These are phyloP conservation scores for Trachelus stipa DNA, from an alignment of 2,888 invertebrate genomes.

Conservation along the genomic window DNA sequence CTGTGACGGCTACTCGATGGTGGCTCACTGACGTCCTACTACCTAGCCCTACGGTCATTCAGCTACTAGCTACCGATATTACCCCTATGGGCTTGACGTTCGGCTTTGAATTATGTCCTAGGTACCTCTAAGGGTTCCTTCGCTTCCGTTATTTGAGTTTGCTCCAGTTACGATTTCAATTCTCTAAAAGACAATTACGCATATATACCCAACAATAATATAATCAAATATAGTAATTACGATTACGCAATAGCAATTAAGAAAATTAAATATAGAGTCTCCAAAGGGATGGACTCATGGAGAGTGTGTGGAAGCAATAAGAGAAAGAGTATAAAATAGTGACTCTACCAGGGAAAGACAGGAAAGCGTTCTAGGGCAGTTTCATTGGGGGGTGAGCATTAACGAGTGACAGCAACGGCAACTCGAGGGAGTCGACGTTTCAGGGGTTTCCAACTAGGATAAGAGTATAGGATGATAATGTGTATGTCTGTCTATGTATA, in stretches of 20 bases:
- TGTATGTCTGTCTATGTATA: neutral
- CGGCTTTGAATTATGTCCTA: constrained; percentile 42
- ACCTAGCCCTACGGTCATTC: constrained; percentile 43
- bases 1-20: constrained; percentile 61
- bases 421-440: neutral
- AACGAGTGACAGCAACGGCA: constrained; percentile 16
- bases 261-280: neutral
- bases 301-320: neutral
- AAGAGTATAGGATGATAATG: neutral
- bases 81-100: constrained; percentile 45
- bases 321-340: neutral
- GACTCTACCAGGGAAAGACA: constrained; percentile 18
- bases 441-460: neutral
- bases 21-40: constrained; percentile 34
- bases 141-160: neutral
- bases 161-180: neutral
- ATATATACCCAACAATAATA: neutral
- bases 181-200: neutral
- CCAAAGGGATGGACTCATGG: neutral
- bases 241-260: neutral
- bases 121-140: constrained; percentile 15
- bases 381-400: constrained; percentile 24
- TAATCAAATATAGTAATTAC: neutral
- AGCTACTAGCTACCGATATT: constrained; percentile 49
- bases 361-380: constrained; percentile 27